Percentiles rank a stretch among this genome's conserved stretches.
phyloP scores from a whole-genome alignment of 1,140 invertebrate species.

The Bacillus rossius region DNA sequence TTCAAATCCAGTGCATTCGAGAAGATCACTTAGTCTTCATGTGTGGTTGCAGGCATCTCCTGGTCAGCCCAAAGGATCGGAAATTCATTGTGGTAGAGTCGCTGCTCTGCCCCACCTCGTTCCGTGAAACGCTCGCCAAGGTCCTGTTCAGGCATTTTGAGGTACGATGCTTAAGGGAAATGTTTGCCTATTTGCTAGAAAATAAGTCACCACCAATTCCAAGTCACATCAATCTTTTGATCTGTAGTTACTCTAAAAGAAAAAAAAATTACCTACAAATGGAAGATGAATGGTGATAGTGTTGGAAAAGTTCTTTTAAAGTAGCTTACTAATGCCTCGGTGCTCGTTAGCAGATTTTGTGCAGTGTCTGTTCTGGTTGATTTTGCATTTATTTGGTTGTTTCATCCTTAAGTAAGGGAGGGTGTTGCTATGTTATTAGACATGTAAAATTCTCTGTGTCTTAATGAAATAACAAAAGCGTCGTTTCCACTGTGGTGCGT shows the following conservation, averaged over 20 bases:
- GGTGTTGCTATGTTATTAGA: too few relatives aligned
- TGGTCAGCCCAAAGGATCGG: conserved; percentile 90
- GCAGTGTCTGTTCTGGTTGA: too few relatives aligned
- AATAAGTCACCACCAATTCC: not conserved
- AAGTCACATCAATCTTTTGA: not conserved
- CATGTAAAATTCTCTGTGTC: too few relatives aligned
- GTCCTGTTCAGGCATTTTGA: conserved; percentile 92
- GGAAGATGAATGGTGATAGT: not conserved
- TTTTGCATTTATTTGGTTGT: too few relatives aligned
- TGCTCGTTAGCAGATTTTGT: too few relatives aligned
- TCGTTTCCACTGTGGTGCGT: too few relatives aligned
- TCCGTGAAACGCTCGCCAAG: conserved; percentile 82
- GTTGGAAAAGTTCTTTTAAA: too few relatives aligned
- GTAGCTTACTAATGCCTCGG: too few relatives aligned
- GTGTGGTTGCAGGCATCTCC: conserved; percentile 58
- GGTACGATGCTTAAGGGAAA: conserved; percentile 46
- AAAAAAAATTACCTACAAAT: not conserved
- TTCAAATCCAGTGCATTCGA: too few relatives aligned
- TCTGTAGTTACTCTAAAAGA: not conserved
- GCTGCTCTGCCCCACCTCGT: conserved; percentile 70
- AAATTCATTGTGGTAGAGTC: conserved; percentile 89
- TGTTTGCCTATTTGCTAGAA: not conserved
- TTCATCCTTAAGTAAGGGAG: too few relatives aligned
- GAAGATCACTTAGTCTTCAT: too few relatives aligned
- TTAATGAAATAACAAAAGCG: too few relatives aligned